phyloP scores from a whole-genome alignment of 1,140 invertebrate genomes.

The Apocrypta bakeri region DNA sequence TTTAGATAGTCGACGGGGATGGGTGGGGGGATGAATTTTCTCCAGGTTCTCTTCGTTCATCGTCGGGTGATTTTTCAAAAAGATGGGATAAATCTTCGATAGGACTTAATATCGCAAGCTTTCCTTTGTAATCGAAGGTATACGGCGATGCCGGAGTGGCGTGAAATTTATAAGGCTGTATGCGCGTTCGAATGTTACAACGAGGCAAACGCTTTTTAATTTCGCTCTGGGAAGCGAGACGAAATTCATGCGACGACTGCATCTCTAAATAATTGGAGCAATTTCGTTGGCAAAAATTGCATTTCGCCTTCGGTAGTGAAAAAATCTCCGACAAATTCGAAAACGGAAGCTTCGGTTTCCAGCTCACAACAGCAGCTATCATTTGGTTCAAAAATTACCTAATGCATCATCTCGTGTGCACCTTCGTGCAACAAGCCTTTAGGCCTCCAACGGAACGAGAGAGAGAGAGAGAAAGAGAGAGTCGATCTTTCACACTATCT shows the following conservation, averaged over 20 bases:
- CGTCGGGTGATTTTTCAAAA: neutral
- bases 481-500: neutral
- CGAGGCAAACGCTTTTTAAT: neutral
- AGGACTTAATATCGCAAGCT: neutral
- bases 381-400: constrained; percentile 27
- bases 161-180: too few relatives aligned
- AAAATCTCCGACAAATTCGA: neutral
- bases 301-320: neutral
- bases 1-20: neutral
- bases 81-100: neutral
- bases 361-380: neutral
- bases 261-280: constrained; percentile 9
- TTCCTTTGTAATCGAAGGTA: neutral
- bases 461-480: neutral
- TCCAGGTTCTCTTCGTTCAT: too few relatives aligned
- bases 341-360: neutral
- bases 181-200: too few relatives aligned
- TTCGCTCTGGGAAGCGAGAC: neutral
- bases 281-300: constrained; percentile 12
- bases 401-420: constrained; percentile 25
- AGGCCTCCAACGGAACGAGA: constrained; percentile 4
- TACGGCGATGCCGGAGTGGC: neutral
- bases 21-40: neutral
- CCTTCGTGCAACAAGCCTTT: constrained; percentile 40
- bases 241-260: neutral